Evolutionary conservation across 1,140 invertebrate species (phyloP).

Genomic region (Euborellia annulipes): DNA sequence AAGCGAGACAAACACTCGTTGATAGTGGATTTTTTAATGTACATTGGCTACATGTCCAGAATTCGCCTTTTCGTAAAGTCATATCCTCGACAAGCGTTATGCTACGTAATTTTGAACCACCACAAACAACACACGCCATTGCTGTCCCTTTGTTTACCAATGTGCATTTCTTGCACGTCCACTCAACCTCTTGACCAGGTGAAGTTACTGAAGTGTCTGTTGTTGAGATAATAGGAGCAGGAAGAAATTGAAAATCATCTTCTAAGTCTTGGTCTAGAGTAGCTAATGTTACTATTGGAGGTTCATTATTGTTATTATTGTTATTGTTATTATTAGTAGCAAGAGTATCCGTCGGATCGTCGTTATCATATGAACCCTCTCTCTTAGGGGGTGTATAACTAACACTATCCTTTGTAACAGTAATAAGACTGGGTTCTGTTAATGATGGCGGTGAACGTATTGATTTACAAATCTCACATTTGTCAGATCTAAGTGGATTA

Average conservation of each 20-base stretch:
- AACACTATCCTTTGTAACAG: slow-evolving; percentile 43
- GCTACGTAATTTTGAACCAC: slow-evolving; percentile 57
- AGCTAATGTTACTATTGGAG: slow-evolving; percentile 24
- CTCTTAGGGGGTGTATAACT: slow-evolving; percentile 31
- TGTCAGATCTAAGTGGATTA: slow-evolving; percentile 59
- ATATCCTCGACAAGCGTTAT: slow-evolving; percentile 44
- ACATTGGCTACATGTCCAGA: slow-evolving; percentile 58
- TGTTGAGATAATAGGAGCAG: slow-evolving; percentile 19
- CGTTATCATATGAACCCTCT: slow-evolving; percentile 5
- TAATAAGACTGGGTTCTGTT: slow-evolving; percentile 48
- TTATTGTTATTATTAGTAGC: too few species aligned
- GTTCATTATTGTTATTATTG: slow-evolving; percentile 6
- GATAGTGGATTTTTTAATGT: slow-evolving; percentile 69
- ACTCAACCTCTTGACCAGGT: slow-evolving; percentile 31
- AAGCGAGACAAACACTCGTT: slow-evolving; percentile 55
- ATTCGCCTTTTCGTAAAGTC: slow-evolving; percentile 54
- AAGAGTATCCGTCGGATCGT: slow-evolving; percentile 1
- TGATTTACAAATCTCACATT: slow-evolving; percentile 64
- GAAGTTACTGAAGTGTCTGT: not conserved
- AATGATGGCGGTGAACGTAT: slow-evolving; percentile 42
- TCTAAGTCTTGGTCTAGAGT: slow-evolving; percentile 31
- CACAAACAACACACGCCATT: slow-evolving; percentile 63
- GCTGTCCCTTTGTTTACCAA: slow-evolving; percentile 54
- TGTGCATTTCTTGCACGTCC: slow-evolving; percentile 80
- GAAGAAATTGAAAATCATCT: slow-evolving; percentile 32